phyloP scores from a whole-genome alignment of 2,888 invertebrate species.

The Cephonodes hylas region DNA sequence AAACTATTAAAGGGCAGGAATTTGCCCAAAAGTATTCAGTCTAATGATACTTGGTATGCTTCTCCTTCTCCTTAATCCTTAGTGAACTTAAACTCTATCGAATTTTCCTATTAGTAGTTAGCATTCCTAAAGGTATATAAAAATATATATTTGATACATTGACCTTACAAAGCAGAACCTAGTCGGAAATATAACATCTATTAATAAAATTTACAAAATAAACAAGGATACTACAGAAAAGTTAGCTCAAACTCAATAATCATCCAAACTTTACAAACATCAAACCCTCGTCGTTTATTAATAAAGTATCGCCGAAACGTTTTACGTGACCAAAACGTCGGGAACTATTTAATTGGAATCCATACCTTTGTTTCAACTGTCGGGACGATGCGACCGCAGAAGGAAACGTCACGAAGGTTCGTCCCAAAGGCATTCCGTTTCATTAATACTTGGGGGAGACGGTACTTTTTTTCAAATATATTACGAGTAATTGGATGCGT shows the following conservation, averaged over 20 bases:
- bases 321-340: constrained; percentile 9
- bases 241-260: not conserved
- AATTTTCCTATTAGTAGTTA: too few relatives aligned
- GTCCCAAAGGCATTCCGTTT: constrained; percentile 74
- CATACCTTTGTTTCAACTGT: constrained; percentile 49
- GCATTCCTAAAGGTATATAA: too few relatives aligned
- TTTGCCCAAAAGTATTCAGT: too few relatives aligned
- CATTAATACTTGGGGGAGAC: constrained; percentile 71
- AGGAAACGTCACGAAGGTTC: constrained; percentile 39
- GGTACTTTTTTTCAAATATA: constrained; percentile 72
- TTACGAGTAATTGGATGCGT: constrained; percentile 71
- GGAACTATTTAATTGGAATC: constrained; percentile 47
- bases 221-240: not conserved
- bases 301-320: not conserved
- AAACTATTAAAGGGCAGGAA: too few relatives aligned
- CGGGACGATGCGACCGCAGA: constrained; percentile 39
- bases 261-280: not conserved
- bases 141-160: too few relatives aligned
- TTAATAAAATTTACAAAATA: too few relatives aligned
- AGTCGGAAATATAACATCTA: too few relatives aligned
- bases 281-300: not conserved
- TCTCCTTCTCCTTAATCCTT: too few relatives aligned
- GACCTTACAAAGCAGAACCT: too few relatives aligned
- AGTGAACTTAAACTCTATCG: too few relatives aligned
- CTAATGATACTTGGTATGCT: too few relatives aligned